These are phyloP conservation scores for Pelochelys cantorii DNA, from an alignment of 2,797 vertebrate genomes.

Conservation along the genomic window DNA sequence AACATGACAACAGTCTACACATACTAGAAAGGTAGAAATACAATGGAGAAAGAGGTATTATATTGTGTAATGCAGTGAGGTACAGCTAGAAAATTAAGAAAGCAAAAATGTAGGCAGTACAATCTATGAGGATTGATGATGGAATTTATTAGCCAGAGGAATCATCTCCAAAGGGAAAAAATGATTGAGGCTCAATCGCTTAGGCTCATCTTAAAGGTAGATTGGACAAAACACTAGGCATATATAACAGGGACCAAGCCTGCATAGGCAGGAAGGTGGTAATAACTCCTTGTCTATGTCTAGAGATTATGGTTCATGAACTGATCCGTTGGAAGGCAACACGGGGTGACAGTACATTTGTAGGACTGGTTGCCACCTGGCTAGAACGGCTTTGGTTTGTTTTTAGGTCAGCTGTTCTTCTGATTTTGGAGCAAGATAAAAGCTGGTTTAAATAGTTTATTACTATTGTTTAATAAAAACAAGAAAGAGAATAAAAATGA, in stretches of 20 bases:
- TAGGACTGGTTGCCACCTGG: not conserved
- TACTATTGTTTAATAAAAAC: not conserved
- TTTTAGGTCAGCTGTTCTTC: not conserved
- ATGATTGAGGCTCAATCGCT: not conserved
- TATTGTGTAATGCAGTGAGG: not conserved
- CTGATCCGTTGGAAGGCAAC: accelerated
- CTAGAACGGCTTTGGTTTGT: not conserved
- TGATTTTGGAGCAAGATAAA: not conserved
- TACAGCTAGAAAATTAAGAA: not conserved
- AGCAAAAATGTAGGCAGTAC: not conserved
- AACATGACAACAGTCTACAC: not conserved
- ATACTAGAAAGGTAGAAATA: not conserved
- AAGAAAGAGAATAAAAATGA: not conserved
- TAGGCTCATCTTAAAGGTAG: not conserved
- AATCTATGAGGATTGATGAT: not conserved
- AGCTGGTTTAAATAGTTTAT: not conserved
- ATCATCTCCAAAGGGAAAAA: not conserved
- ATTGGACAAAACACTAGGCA: not conserved
- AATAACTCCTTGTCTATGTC: not conserved
- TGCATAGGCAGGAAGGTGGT: not conserved
- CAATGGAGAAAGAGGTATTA: not conserved
- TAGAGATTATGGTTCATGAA: not conserved
- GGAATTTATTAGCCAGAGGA: not conserved
- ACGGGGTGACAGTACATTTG: not conserved
- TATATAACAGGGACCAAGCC: not conserved